Evolutionary conservation across 2,888 invertebrate species (phyloP).

Genomic region (Megamerina dolium): DNA sequence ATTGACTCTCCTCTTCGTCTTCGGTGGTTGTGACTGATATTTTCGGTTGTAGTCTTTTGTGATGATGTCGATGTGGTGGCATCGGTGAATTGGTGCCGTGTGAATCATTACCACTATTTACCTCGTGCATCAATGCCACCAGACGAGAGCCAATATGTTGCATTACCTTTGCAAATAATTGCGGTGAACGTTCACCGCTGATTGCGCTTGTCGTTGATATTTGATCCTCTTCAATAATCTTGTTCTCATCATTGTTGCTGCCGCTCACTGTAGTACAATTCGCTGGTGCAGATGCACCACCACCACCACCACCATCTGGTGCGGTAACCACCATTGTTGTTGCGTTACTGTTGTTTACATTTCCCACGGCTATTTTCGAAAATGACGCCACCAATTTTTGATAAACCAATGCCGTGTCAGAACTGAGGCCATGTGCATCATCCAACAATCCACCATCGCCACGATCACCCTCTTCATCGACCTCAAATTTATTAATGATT

Average conservation of each 20-base stretch:
- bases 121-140: slow-evolving; percentile 88
- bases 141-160: slow-evolving; percentile 82
- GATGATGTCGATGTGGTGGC: slow-evolving; percentile 51
- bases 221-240: slow-evolving; percentile 43
- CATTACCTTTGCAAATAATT: slow-evolving; percentile 85
- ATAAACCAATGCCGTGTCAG: slow-evolving; percentile 82
- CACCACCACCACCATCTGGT: slow-evolving; percentile 40
- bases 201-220: slow-evolving; percentile 26
- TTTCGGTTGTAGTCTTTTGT: slow-evolving; percentile 54
- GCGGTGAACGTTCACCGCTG: slow-evolving; percentile 64
- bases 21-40: slow-evolving; percentile 51
- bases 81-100: slow-evolving; percentile 59
- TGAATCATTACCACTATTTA: slow-evolving; percentile 63
- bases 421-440: slow-evolving; percentile 51
- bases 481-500: slow-evolving; percentile 80
- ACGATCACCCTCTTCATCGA: slow-evolving; percentile 55
- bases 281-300: slow-evolving; percentile 9
- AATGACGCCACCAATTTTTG: slow-evolving; percentile 79
- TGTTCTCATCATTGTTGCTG: slow-evolving; percentile 38
- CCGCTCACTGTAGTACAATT: slow-evolving; percentile 18
- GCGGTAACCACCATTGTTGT: slow-evolving; percentile 24
- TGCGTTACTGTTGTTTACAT: slow-evolving; percentile 7
- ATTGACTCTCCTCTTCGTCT: slow-evolving; percentile 45
- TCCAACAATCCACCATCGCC: slow-evolving; percentile 53
- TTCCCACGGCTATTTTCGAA: slow-evolving; percentile 64